phyloP scores from a whole-genome alignment of 2,888 invertebrate genomes.

The Bimastos eiseni region DNA sequence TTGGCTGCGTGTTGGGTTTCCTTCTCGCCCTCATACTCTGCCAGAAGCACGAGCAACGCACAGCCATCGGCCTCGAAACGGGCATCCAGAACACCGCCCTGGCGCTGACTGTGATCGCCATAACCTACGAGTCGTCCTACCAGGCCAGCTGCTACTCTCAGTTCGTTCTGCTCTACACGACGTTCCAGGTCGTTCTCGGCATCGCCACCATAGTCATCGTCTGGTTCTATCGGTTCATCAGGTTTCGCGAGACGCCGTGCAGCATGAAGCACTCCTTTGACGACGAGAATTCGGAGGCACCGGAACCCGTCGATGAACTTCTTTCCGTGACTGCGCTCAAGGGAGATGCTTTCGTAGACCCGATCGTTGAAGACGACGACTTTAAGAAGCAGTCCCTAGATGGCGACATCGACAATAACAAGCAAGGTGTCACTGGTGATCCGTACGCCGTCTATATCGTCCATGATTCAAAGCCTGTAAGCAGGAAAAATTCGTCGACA shows the following conservation, averaged over 20 bases:
- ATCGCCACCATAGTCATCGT: slow-evolving; percentile 22
- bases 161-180: slow-evolving; percentile 31
- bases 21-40: slow-evolving; percentile 46
- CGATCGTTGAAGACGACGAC: background rate
- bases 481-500: background rate
- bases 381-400: background rate
- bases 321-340: background rate
- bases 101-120: slow-evolving; percentile 52
- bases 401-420: background rate
- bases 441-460: background rate
- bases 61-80: slow-evolving; percentile 54
- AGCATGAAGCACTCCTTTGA: slow-evolving; percentile 2
- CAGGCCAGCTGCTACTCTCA: slow-evolving; percentile 31
- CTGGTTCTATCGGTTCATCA: slow-evolving; percentile 19
- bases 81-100: slow-evolving; percentile 56
- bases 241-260: slow-evolving; percentile 22
- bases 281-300: background rate
- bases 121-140: slow-evolving; percentile 47
- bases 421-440: background rate
- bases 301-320: background rate
- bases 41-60: slow-evolving; percentile 44
- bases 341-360: background rate
- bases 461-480: background rate
- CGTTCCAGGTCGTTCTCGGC: slow-evolving; percentile 21
- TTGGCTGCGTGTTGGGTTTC: slow-evolving; percentile 52